A percentile compares a stretch with the other conserved stretches of the same genome.
phyloP scores from a whole-genome alignment of 2,888 invertebrate genomes.

The Macrosiphum euphorbiae region DNA sequence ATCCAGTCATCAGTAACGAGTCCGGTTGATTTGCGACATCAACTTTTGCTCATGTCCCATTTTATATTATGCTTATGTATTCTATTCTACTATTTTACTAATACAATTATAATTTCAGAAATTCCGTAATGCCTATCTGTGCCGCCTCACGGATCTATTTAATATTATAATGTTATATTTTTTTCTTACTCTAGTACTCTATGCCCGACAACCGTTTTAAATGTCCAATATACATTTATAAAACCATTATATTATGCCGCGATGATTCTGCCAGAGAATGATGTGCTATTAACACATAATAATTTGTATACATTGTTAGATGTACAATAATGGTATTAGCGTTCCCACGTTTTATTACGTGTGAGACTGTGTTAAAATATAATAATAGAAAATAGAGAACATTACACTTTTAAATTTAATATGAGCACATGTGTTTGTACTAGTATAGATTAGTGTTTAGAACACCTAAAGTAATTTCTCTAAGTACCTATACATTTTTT shows the following conservation, averaged over 20 bases:
- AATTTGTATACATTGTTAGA: constrained; percentile 30
- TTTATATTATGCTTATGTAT: not conserved
- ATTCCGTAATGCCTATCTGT: not conserved
- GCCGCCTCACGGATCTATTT: not conserved
- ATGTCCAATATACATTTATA: constrained; percentile 16
- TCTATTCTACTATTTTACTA: not conserved
- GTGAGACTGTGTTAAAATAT: constrained; percentile 8
- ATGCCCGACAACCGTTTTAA: constrained; percentile 44
- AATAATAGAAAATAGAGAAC: constrained; percentile 4
- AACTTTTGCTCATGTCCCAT: not conserved
- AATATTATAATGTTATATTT: not conserved
- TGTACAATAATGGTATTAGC: constrained; percentile 16
- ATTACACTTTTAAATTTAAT: constrained; percentile 24
- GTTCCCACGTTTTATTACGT: constrained; percentile 37
- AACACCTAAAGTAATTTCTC: not conserved
- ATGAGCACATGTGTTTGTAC: not conserved
- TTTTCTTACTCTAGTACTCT: not conserved
- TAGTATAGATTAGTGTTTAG: not conserved
- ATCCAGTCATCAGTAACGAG: not conserved
- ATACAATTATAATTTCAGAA: not conserved
- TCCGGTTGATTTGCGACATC: not conserved
- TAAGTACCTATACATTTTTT: not conserved
- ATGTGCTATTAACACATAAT: constrained; percentile 9
- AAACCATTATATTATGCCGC: not conserved
- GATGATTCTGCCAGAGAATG: not conserved